Conservation (phyloP, 2,797 vertebrate species). For the Hyperoplus lanceolatus region DNA sequence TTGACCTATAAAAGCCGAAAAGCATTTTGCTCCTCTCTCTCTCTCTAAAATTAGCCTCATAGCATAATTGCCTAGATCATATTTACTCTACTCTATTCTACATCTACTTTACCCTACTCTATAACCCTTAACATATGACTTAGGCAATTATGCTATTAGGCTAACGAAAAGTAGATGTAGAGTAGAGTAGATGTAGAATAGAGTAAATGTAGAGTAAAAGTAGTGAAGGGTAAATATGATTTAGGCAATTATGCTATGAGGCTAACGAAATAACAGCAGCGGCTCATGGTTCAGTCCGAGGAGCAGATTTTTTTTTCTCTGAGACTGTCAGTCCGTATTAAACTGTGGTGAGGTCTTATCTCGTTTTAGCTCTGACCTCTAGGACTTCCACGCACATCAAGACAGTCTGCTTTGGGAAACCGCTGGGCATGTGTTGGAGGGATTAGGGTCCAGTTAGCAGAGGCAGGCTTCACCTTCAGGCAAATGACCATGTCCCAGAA, state of each 20-base stretch:
- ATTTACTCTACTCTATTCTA: too few species aligned
- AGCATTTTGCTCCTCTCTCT: slow-evolving; percentile 19
- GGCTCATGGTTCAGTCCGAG: slow-evolving; percentile 54
- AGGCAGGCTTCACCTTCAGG: slow-evolving; percentile 29
- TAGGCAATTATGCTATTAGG: too few species aligned
- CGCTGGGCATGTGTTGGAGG: background rate
- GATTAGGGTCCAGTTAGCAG: slow-evolving; percentile 13
- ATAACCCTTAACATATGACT: too few species aligned
- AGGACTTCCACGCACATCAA: slow-evolving; percentile 39
- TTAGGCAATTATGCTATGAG: too few species aligned
- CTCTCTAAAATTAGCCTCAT: background rate
- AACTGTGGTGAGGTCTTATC: slow-evolving; percentile 47
- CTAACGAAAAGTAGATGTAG: too few species aligned
- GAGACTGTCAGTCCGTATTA: slow-evolving; percentile 66
- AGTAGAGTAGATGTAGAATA: too few species aligned
- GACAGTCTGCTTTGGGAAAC: slow-evolving; percentile 42
- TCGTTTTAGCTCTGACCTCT: slow-evolving; percentile 67
- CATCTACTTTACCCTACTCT: too few species aligned
- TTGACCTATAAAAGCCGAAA: too few species aligned
- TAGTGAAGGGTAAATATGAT: too few species aligned
- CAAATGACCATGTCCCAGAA: slow-evolving; percentile 21
- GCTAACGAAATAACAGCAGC: slow-evolving; percentile 42
- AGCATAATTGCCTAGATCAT: too few species aligned
- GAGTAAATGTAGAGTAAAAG: too few species aligned
- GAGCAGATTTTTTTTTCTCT: slow-evolving; percentile 45